Base-by-base conservation (phyloP, 2,797 vertebrate species). In the Molossus molossus region DNA sequence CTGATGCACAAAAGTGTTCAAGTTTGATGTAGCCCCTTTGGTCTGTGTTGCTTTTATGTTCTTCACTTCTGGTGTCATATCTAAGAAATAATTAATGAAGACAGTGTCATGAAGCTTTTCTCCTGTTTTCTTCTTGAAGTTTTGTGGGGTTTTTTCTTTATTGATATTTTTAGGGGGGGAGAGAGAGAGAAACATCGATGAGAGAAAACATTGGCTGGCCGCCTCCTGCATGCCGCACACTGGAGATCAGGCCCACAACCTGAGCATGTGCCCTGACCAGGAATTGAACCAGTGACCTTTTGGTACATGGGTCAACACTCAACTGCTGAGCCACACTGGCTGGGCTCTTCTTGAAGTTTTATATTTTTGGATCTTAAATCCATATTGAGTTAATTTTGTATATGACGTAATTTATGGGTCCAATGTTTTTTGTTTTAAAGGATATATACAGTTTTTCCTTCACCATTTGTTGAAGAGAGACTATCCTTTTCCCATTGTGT, bases 361-460 rank as follows among this genome's bases (percentile, higher is more conserved):
- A 70, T 81, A 70, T 18, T 50, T 83, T 69, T 50, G 20, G 70
- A 69, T 95, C 9, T 89, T 81, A 40, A 1, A 40, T 40, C 20
- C 58, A 57, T 70, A 95, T 75, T 58, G 37, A 94, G 40, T 81
- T 91, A 81, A 73, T 73, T 92, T 95, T 94, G 3, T 73, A 33
- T 67, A 6, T 87, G 10, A 14, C 90, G 1, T 73, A 80, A 91
- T 27, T 90, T 69, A 92, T 73, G 17, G n/a, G 45, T 90, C 23
- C 45, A 70, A 60, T 15, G 75, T 86, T 45, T 77, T 88, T 82
- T 23, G 90, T 90, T 86, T 82, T 7, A 9, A 45, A 89, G 48
- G 57, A 17, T 13, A 55, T 73, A 50, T 75, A 27, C 57, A 82
- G 12, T 96, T 89, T 90, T 81, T 60, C 53, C 27, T 37, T 62